Percentiles rank a stretch among this genome's conserved stretches.
phyloP scores from a whole-genome alignment of 2,888 invertebrate species.

The Nycteola revayana region DNA sequence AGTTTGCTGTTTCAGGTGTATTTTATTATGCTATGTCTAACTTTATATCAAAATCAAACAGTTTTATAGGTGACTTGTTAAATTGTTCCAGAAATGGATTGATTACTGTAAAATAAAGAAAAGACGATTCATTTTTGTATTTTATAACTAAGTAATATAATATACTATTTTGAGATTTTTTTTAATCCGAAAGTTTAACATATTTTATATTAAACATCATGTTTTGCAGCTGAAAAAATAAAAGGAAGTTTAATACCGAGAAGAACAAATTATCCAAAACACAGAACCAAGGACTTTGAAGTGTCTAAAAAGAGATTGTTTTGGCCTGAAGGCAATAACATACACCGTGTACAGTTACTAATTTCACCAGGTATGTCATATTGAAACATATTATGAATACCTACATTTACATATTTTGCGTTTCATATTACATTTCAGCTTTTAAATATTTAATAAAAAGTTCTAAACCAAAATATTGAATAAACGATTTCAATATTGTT shows the following conservation, averaged over 20 bases:
- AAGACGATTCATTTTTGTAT: constrained; percentile 13
- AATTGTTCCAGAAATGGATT: constrained; percentile 22
- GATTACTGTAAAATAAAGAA: constrained; percentile 9
- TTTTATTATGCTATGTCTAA: too few relatives aligned
- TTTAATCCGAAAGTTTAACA: too few relatives aligned
- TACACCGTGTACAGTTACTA: constrained; percentile 28
- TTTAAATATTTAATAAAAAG: too few relatives aligned
- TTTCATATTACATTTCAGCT: too few relatives aligned
- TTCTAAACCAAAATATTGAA: too few relatives aligned
- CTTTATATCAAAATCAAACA: too few relatives aligned
- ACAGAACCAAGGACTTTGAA: constrained; percentile 10
- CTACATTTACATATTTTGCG: too few relatives aligned
- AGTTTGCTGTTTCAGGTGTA: too few relatives aligned
- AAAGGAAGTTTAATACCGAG: constrained; percentile 51
- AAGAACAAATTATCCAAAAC: constrained; percentile 23
- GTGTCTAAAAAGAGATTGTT: constrained; percentile 17
- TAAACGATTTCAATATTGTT: too few relatives aligned
- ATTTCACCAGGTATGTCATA: too few relatives aligned
- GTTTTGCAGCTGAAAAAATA: constrained; percentile 19
- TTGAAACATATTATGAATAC: too few relatives aligned
- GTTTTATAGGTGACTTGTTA: constrained; percentile 22
- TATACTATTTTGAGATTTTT: too few relatives aligned
- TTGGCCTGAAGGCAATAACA: constrained; percentile 33
- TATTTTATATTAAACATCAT: neutral
- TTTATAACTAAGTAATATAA: neutral